A percentile compares a stretch with the other conserved stretches of the same genome.
These are phyloP conservation scores for Raja brachyura DNA, from an alignment of 2,113 vertebrate species.

Conservation along the genomic window DNA sequence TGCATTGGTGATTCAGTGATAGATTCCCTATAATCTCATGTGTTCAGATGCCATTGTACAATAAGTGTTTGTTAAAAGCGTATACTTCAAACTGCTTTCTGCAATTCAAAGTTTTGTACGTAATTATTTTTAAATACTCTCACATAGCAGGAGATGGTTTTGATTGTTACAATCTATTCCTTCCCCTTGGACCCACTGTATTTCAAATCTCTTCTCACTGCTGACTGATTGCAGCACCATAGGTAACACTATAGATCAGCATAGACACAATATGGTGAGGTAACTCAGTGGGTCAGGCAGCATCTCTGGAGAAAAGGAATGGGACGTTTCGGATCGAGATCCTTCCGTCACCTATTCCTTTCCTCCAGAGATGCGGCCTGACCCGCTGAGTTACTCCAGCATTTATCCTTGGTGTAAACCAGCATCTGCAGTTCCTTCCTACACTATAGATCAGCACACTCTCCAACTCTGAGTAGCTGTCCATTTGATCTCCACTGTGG, in stretches of 20 bases:
- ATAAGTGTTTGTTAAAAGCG: background rate
- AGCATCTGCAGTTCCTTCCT: no score
- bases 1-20: background rate
- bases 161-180: background rate
- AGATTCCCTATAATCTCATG: background rate
- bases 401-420: no score
- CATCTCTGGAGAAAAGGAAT: no score
- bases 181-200: background rate
- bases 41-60: background rate
- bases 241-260: background rate
- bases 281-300: no score
- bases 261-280: no score
- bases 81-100: background rate
- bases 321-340: no score
- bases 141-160: background rate
- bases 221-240: background rate
- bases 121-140: background rate
- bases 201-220: background rate
- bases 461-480: background rate
- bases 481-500: background rate
- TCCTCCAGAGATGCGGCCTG: no score
- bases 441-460: background rate
- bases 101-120: no score
- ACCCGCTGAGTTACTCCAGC: no score
- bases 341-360: no score